Evolutionary conservation across 1,140 invertebrate species (phyloP).

Genomic region (Rhagoletis pomonella): DNA sequence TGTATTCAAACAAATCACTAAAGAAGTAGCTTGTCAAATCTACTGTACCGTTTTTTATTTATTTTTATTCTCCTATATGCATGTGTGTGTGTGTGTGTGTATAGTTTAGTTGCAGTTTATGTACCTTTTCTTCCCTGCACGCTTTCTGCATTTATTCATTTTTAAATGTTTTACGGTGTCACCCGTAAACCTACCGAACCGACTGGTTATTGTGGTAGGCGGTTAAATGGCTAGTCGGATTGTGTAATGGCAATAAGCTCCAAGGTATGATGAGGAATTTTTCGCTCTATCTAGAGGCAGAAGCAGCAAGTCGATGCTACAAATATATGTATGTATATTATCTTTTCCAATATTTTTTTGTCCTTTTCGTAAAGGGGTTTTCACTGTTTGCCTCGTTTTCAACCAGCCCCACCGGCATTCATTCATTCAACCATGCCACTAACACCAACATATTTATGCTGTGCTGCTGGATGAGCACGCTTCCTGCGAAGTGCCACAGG

Average conservation of each 20-base stretch:
- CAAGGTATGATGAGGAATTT: not conserved
- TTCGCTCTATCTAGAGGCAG: no score
- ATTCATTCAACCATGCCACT: constrained; percentile 1
- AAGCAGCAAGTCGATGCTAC: no score
- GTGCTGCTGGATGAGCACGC: constrained; percentile 14
- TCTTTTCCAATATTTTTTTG: no score
- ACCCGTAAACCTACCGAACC: not conserved
- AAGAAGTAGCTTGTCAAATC: not conserved
- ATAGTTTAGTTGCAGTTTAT: not conserved
- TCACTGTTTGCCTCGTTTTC: not conserved
- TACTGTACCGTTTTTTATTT: not conserved
- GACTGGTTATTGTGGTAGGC: not conserved
- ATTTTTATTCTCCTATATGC: not conserved
- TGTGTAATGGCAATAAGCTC: not conserved
- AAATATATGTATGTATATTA: no score
- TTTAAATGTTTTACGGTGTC: not conserved
- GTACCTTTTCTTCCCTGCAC: not conserved
- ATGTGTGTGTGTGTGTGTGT: no score
- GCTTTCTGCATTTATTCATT: not conserved
- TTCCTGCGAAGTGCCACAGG: constrained; percentile 2
- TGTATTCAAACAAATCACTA: constrained; percentile 22
- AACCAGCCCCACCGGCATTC: not conserved
- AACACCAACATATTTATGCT: no score
- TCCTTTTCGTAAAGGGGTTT: not conserved
- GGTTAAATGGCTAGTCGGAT: not conserved